Conservation (phyloP, 2,797 vertebrate genomes). For the Anguilla marmorata region DNA sequence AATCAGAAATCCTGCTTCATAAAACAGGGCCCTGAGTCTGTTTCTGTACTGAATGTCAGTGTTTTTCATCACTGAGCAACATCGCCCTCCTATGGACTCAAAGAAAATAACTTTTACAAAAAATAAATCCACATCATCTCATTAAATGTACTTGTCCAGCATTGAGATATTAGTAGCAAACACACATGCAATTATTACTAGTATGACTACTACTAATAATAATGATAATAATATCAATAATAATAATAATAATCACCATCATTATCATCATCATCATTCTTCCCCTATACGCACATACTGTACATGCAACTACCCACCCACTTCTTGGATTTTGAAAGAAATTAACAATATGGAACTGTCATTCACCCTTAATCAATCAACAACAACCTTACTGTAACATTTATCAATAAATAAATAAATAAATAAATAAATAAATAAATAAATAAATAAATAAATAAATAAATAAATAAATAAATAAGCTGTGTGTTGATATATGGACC, state of each 20-base stretch:
- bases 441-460: too few species aligned
- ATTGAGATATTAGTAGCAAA: constrained; percentile 6
- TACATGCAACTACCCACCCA: too few species aligned
- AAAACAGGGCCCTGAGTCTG: neutral
- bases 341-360: too few species aligned
- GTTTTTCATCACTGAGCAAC: constrained; percentile 16
- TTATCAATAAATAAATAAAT: too few species aligned
- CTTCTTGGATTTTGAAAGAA: too few species aligned
- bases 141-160: neutral
- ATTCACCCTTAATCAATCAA: too few species aligned
- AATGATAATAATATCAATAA: neutral
- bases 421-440: neutral
- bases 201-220: neutral
- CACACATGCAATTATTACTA: neutral
- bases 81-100: constrained; percentile 24
- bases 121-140: neutral
- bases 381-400: too few species aligned
- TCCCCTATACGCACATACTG: too few species aligned
- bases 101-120: neutral
- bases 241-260: neutral
- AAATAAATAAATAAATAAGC: neutral
- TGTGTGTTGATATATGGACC: neutral
- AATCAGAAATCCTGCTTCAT: too few species aligned
- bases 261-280: too few species aligned
- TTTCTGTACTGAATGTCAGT: neutral